Evolutionary conservation across 2,113 vertebrate genomes (phyloP).

Genomic region (Gymnogyps californianus): DNA sequence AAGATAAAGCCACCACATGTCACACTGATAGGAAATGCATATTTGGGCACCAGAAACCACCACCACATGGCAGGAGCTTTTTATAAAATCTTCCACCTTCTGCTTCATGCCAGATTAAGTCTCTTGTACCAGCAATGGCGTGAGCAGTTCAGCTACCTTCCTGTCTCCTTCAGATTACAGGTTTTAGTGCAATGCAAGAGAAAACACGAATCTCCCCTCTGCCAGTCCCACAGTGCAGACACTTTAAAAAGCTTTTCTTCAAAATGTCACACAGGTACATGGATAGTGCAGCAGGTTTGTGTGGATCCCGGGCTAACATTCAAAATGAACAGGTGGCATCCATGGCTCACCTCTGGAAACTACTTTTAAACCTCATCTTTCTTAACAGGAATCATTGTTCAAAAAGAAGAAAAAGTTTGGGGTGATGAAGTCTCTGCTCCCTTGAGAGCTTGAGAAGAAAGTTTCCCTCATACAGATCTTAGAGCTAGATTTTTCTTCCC

Average conservation of each 20-base stretch:
- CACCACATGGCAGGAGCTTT: not conserved
- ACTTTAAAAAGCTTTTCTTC: not conserved
- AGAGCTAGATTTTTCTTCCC: constrained; percentile 30
- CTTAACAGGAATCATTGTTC: not conserved
- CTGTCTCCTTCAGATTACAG: not conserved
- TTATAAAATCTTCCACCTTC: constrained; percentile 12
- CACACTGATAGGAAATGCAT: not conserved
- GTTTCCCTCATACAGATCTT: not conserved
- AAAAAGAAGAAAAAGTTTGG: constrained; percentile 23
- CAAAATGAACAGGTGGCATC: not conserved
- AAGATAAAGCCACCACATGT: not conserved
- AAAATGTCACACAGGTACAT: not conserved
- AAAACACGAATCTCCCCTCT: not conserved
- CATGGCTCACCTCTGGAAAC: not conserved
- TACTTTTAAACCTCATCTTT: not conserved
- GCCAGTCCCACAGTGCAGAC: not conserved
- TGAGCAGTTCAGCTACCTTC: not conserved
- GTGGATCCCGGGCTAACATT: not conserved
- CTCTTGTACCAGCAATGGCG: not conserved
- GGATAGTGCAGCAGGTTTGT: not conserved
- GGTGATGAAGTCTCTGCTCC: constrained; percentile 1
- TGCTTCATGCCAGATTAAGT: not conserved
- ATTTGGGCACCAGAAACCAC: not conserved
- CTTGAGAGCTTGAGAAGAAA: constrained; percentile 2
- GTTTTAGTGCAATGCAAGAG: not conserved